Percentiles rank a stretch among this genome's conserved stretches.
Evolutionary conservation across 2,797 vertebrate species (phyloP).

Genomic region (Mormyrus proboscirostris): DNA sequence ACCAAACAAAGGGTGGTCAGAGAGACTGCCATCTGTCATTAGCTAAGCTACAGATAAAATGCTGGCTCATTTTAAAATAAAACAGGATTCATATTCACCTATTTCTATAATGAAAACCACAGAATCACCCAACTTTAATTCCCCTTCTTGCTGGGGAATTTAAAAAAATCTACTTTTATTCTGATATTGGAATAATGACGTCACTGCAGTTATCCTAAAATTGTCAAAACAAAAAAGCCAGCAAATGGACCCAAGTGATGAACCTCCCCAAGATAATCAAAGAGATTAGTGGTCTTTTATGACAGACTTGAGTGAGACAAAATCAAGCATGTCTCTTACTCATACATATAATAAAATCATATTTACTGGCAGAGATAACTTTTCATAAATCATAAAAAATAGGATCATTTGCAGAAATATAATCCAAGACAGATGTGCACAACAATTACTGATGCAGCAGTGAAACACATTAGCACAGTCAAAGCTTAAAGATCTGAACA

Average conservation of each 20-base stretch:
- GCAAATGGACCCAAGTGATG: not conserved
- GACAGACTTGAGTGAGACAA: not conserved
- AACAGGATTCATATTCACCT: not conserved
- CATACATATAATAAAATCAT: not conserved
- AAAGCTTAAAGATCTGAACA: not conserved
- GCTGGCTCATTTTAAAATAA: not conserved
- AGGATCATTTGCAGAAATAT: not conserved
- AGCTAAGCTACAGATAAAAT: not conserved
- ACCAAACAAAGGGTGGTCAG: not conserved
- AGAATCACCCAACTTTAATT: not conserved
- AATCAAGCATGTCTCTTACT: not conserved
- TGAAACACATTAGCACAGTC: not conserved
- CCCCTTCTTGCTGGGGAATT: not conserved
- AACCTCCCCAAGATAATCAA: not conserved
- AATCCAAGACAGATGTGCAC: not conserved
- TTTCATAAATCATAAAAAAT: not conserved
- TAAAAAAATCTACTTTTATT: not conserved
- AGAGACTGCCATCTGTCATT: conserved; percentile 9
- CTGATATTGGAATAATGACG: not conserved
- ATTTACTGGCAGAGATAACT: not conserved
- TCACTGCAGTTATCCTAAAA: not conserved
- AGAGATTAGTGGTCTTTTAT: not conserved
- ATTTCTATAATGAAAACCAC: not conserved
- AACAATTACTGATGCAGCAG: not conserved
- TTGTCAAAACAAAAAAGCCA: not conserved